phyloP scores from a whole-genome alignment of 1,140 invertebrate species.

The Platorchestia sp. region DNA sequence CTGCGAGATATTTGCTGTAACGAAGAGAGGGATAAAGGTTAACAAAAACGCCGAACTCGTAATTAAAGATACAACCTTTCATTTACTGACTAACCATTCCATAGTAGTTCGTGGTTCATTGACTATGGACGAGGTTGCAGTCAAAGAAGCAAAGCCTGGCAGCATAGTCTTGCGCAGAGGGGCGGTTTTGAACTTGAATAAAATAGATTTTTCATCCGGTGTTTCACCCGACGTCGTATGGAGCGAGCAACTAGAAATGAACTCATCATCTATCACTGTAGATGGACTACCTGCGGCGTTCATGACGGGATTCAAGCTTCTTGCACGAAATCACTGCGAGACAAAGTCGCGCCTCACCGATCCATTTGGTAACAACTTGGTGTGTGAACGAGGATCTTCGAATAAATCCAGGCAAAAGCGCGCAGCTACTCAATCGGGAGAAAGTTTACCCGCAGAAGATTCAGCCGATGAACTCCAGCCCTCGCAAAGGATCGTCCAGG shows the following conservation, averaged over 20 bases:
- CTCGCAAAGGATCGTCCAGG: background rate
- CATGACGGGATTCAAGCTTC: background rate
- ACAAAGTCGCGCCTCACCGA: background rate
- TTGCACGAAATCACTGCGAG: background rate
- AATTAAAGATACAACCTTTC: background rate
- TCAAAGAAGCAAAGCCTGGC: background rate
- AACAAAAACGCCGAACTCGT: background rate
- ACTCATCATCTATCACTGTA: background rate
- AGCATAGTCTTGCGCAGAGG: background rate
- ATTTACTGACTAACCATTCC: background rate
- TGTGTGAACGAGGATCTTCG: background rate
- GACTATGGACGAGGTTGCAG: background rate
- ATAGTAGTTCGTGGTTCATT: background rate
- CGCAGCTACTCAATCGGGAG: background rate
- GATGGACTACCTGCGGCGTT: background rate
- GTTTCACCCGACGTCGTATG: background rate
- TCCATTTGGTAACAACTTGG: background rate
- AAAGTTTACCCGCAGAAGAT: background rate
- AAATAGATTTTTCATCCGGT: background rate
- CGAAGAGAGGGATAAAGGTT: background rate
- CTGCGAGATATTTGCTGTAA: background rate
- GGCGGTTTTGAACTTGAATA: background rate
- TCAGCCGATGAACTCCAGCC: background rate
- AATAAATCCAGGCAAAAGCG: background rate
- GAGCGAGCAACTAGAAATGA: background rate